A percentile compares a stretch with the other conserved stretches of the same genome.
phyloP scores from a whole-genome alignment of 2,888 invertebrate species.

The Sphecodes monilicornis region DNA sequence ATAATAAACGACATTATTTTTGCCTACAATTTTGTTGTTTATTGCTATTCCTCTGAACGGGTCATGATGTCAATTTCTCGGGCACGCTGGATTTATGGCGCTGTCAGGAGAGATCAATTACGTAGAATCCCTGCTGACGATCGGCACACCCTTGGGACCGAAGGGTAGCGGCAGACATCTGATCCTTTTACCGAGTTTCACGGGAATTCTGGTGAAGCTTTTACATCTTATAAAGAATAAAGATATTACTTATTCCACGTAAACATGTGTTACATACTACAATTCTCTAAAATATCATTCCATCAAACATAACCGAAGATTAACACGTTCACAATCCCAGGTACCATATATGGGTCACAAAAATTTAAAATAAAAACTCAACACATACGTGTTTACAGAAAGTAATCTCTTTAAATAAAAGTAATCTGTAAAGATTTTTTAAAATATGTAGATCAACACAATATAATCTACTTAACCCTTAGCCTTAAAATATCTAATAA shows the following conservation, averaged over 20 bases:
- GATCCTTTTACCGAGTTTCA: constrained; percentile 51
- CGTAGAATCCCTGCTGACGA: constrained; percentile 53
- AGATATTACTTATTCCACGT: constrained; percentile 14
- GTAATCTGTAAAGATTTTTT: too few species aligned
- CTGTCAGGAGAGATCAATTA: constrained; percentile 55
- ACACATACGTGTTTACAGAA: too few species aligned
- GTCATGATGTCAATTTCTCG: constrained; percentile 20
- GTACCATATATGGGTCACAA: neutral
- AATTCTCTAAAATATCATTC: neutral
- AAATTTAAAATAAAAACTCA: too few species aligned
- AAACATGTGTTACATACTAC: neutral
- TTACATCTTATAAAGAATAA: constrained; percentile 32
- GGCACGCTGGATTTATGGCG: constrained; percentile 51
- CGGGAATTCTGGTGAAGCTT: constrained; percentile 18
- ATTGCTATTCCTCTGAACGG: constrained; percentile 47
- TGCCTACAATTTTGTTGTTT: neutral
- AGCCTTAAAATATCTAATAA: too few species aligned
- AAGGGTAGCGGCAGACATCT: constrained; percentile 26
- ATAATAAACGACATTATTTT: neutral
- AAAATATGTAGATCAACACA: too few species aligned
- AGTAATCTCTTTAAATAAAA: too few species aligned
- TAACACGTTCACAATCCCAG: neutral
- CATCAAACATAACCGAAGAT: neutral
- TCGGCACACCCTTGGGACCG: constrained; percentile 34
- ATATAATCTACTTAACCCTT: too few species aligned